Evolutionary conservation across 2,888 invertebrate genomes (phyloP), one percentile per base, ranked within the genome.

Genomic region (Abrostola tripartita): DNA sequence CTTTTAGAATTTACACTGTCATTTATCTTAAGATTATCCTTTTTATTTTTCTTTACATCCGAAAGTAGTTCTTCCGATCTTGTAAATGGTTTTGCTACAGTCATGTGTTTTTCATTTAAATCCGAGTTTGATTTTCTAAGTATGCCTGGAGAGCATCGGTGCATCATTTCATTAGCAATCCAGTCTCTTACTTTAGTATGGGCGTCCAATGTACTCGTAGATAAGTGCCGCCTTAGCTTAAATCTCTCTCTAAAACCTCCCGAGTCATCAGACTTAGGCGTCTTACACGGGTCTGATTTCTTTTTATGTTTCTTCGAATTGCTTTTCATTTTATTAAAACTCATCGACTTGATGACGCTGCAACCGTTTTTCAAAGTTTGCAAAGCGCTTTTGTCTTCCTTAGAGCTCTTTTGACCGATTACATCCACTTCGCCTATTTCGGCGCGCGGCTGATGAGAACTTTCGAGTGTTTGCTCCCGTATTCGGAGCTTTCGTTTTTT

Each of bases 171-270:
- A 73, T 97, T 96, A 0, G 97, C 96, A 78, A 98, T 98, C 98
- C 98, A 98, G 79, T 98, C 97, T 70, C 96, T 95, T 0, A 98
- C 98, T 95, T 98, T 98, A 11, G 97, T 97, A 84, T 98, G 97
- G 0, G 98, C 97, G 87, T 98, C 98, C 72, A 98, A 96, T 0
- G 98, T 98, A 70, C 97, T 97, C 6, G 96, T 96, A 6, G 97
- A 97, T 82, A 97, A 95, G 87, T 97, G 97, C 35, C 97, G 90
- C 24, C 96, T 95, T 37, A 97, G 89, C 85, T 96, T 96, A 81
- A 96, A 96, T 63, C 95, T 88, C 79, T 96, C 92, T 47, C 96
- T 93, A 76, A 96, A 96, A 50, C 96, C 95, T 10, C 95, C 95
- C 1, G 95, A 95, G 76, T 95, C 95, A 81, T 95, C 95, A 6